Conservation (phyloP, 2,888 invertebrate genomes). For the Criorhina ranunculi region DNA sequence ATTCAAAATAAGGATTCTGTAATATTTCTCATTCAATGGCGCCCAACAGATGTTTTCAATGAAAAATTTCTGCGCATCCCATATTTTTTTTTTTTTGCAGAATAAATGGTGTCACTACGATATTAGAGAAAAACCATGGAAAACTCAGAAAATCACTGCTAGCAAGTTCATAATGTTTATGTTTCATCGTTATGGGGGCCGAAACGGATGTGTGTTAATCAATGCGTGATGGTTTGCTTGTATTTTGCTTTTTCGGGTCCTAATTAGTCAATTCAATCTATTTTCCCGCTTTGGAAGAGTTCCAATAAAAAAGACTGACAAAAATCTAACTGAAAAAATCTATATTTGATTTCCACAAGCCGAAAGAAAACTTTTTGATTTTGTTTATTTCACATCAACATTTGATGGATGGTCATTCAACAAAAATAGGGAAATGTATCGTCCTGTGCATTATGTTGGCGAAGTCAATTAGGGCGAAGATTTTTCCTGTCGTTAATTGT, state of each 20-base stretch:
- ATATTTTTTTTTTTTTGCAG: neutral
- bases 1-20: conserved; percentile 5
- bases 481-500: neutral
- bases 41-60: conserved; percentile 62
- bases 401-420: conserved; percentile 6
- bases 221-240: conserved; percentile 5
- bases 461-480: neutral
- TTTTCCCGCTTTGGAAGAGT: conserved; percentile 52
- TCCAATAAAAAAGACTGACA: conserved; percentile 29
- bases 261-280: conserved; percentile 39
- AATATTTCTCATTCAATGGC: conserved; percentile 33
- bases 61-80: conserved; percentile 39
- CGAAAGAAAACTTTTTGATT: neutral
- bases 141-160: conserved; percentile 5
- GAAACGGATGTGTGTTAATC: conserved; percentile 45
- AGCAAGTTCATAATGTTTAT: conserved; percentile 9
- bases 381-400: conserved; percentile 35
- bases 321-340: conserved; percentile 32
- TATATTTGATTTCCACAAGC: conserved; percentile 11
- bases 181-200: conserved; percentile 5
- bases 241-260: conserved; percentile 28
- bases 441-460: neutral
- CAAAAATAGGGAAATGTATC: conserved; percentile 5
- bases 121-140: conserved; percentile 13
- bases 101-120: neutral